Conservation (phyloP, 2,797 vertebrate genomes). For the Gobio occitaniae region DNA sequence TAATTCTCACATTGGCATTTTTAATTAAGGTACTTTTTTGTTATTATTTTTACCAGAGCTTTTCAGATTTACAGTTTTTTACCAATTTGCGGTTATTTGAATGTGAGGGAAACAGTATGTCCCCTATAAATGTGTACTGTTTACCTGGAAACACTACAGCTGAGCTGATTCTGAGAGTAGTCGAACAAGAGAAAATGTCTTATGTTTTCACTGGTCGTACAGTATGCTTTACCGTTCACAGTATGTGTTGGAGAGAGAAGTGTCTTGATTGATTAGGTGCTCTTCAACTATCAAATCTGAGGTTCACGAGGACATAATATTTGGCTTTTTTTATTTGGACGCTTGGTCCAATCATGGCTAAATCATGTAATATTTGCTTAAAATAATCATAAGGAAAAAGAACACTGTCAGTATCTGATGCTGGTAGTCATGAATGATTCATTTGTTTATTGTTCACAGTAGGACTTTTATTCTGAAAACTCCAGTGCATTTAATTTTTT, state of each 20-base stretch:
- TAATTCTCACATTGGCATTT: conserved; percentile 25
- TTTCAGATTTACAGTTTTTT: background rate
- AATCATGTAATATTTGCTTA: conserved; percentile 60
- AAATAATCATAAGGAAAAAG: conserved; percentile 57
- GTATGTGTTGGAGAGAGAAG: conserved; percentile 41
- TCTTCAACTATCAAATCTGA: conserved; percentile 54
- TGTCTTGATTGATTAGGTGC: conserved; percentile 59
- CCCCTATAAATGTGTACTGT: conserved; percentile 46
- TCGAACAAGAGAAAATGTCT: conserved; percentile 52
- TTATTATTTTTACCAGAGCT: background rate
- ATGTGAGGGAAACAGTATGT: conserved; percentile 37
- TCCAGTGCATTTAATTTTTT: conserved; percentile 63
- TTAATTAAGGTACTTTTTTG: conserved; percentile 29
- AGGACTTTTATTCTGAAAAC: conserved; percentile 62
- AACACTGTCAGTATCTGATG: conserved; percentile 64
- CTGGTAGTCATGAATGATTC: conserved; percentile 68
- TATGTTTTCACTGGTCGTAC: conserved; percentile 46
- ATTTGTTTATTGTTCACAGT: conserved; percentile 24
- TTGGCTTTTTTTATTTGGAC: conserved; percentile 37
- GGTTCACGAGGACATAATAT: conserved; percentile 32
- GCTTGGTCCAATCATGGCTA: conserved; percentile 58
- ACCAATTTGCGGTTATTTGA: conserved; percentile 10
- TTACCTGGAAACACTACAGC: conserved; percentile 42
- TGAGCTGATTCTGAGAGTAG: conserved; percentile 27
- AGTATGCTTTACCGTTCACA: conserved; percentile 21